Evolutionary conservation across 2,888 invertebrate genomes (phyloP).

Genomic region (Ctena decussata): DNA sequence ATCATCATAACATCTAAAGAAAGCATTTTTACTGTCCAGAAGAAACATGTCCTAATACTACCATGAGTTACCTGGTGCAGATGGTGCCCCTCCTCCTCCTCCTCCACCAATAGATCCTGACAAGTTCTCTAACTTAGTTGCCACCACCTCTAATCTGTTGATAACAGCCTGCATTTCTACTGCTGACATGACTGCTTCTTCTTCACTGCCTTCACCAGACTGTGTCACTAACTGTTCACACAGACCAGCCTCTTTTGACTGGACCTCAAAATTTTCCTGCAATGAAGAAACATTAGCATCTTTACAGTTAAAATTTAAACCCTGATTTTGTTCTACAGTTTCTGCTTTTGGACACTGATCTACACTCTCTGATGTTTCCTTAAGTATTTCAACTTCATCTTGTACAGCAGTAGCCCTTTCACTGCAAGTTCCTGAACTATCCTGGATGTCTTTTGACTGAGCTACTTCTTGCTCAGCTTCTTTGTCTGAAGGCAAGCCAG

Average conservation of each 20-base stretch:
- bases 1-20: too few relatives aligned
- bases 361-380: background rate
- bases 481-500: too few relatives aligned
- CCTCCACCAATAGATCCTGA: conserved; percentile 45
- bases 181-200: conserved; percentile 71
- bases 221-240: background rate
- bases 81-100: background rate
- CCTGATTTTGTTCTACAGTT: too few relatives aligned
- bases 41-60: too few relatives aligned
- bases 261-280: background rate
- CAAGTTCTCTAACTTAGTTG: conserved; percentile 89
- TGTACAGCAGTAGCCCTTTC: background rate
- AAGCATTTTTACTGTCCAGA: too few relatives aligned
- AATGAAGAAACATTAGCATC: background rate
- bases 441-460: background rate
- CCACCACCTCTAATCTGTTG: conserved; percentile 92
- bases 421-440: background rate
- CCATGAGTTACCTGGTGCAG: background rate
- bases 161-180: conserved; percentile 91
- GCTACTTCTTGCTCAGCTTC: background rate
- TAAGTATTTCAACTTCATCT: background rate
- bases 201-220: background rate
- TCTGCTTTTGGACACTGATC: too few relatives aligned
- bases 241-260: background rate
- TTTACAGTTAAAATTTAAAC: too few relatives aligned